These are phyloP conservation scores for Melanotaenia boesemani DNA, from an alignment of 2,797 vertebrate species.

Conservation along the genomic window DNA sequence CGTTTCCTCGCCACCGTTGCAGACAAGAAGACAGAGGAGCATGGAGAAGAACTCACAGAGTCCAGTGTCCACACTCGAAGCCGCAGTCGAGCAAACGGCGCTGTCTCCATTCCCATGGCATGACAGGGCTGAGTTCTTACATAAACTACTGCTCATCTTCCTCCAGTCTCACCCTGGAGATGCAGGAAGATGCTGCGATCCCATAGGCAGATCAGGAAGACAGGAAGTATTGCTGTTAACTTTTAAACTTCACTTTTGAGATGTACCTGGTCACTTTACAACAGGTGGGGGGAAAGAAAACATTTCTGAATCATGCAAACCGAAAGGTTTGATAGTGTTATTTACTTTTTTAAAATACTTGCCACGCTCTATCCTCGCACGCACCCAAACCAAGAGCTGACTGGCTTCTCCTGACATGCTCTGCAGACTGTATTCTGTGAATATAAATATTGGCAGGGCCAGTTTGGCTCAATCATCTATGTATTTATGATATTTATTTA, in stretches of 20 bases:
- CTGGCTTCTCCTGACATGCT: slow-evolving; percentile 67
- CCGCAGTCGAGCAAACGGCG: slow-evolving; percentile 93
- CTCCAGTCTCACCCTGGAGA: slow-evolving; percentile 35
- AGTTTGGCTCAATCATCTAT: slow-evolving; percentile 79
- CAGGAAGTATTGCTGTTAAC: slow-evolving; percentile 46
- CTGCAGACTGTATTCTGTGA: slow-evolving; percentile 88
- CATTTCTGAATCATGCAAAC: slow-evolving; percentile 44
- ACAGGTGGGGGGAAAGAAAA: slow-evolving; percentile 23
- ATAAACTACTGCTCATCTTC: slow-evolving; percentile 28
- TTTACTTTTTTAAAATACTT: slow-evolving; percentile 63
- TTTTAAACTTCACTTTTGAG: slow-evolving; percentile 44
- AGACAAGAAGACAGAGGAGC: slow-evolving; percentile 95
- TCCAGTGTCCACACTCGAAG: slow-evolving; percentile 89
- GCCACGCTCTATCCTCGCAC: slow-evolving; percentile 61
- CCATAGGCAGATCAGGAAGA: slow-evolving; percentile 44
- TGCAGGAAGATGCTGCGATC: slow-evolving; percentile 36
- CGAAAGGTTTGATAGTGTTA: slow-evolving; percentile 66
- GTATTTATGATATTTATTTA: slow-evolving; percentile 82
- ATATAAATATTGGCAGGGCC: slow-evolving; percentile 83
- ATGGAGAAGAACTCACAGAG: slow-evolving; percentile 90
- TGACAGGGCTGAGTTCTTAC: slow-evolving; percentile 72
- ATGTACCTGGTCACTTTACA: slow-evolving; percentile 43
- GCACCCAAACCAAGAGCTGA: slow-evolving; percentile 69
- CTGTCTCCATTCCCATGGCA: slow-evolving; percentile 93
- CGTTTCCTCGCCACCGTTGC: slow-evolving; percentile 93